These are phyloP conservation scores for Coenonympha glycerion DNA, from an alignment of 2,888 invertebrate genomes.

Conservation along the genomic window DNA sequence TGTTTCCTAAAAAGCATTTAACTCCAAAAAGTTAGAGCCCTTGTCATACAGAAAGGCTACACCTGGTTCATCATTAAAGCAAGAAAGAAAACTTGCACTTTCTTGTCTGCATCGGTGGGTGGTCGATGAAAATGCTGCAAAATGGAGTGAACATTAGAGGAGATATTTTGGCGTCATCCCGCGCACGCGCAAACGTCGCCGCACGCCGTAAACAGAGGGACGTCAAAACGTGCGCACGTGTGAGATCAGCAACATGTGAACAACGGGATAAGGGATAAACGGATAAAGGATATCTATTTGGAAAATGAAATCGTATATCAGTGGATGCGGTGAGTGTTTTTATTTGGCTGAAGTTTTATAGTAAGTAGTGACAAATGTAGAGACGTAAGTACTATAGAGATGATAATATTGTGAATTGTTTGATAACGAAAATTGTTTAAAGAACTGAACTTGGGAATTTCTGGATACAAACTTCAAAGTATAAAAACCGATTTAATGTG, in stretches of 20 bases:
- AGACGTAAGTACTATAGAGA: no score
- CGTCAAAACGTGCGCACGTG: conserved; percentile 29
- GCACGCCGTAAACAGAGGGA: conserved; percentile 36
- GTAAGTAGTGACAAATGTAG: no score
- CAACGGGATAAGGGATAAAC: background rate
- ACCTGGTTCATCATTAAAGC: background rate
- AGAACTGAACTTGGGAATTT: no score
- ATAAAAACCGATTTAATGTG: no score
- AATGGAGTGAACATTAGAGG: conserved; percentile 28
- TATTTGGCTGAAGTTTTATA: background rate
- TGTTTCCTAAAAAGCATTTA: no score
- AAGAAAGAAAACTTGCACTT: background rate
- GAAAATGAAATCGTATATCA: conserved; percentile 13
- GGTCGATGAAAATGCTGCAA: conserved; percentile 64
- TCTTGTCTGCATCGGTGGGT: conserved; percentile 15
- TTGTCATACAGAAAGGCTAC: no score
- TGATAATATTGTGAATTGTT: no score
- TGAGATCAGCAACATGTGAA: conserved; percentile 9
- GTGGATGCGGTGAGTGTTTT: conserved; percentile 15
- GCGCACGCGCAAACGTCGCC: conserved; percentile 45
- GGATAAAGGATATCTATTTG: conserved; percentile 6
- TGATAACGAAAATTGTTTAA: no score
- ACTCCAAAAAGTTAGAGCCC: no score
- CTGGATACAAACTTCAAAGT: no score
- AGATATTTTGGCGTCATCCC: conserved; percentile 23